phyloP scores from a whole-genome alignment of 2,797 vertebrate genomes.

The Hydrocynus forskahlii region DNA sequence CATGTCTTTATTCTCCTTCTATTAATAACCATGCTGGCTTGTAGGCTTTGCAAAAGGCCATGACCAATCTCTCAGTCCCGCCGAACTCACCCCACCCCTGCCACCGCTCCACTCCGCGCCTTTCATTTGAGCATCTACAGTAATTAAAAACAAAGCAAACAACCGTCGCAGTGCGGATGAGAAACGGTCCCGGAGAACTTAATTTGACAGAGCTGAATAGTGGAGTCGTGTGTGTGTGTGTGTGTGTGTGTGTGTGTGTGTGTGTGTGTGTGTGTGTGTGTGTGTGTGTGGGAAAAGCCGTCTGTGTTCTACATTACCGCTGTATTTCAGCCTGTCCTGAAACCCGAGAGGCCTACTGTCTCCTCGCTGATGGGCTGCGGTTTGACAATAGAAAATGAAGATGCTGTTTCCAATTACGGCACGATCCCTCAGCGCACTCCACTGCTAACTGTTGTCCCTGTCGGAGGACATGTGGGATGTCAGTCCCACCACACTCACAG shows the following conservation, averaged over 20 bases:
- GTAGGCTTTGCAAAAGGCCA: constrained; percentile 63
- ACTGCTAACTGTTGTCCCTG: not conserved
- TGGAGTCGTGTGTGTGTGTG: constrained; percentile 26
- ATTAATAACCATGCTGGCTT: constrained; percentile 71
- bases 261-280: constrained; percentile 3
- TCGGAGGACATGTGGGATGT: not conserved
- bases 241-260: constrained; percentile 16
- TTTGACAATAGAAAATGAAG: constrained; percentile 5
- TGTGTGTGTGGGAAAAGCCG: not conserved
- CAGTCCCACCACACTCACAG: not conserved
- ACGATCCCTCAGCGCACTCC: not conserved
- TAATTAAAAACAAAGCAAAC: constrained; percentile 57
- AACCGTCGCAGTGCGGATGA: constrained; percentile 27
- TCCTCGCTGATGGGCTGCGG: constrained; percentile 3
- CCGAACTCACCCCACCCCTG: constrained; percentile 10
- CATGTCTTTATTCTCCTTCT: constrained; percentile 75
- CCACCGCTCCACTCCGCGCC: constrained; percentile 44
- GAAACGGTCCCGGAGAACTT: constrained; percentile 17
- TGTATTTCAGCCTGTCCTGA: constrained; percentile 12
- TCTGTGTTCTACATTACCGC: constrained; percentile 19
- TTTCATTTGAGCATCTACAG: constrained; percentile 49
- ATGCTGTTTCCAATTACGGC: not conserved
- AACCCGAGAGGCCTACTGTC: constrained; percentile 8
- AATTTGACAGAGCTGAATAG: constrained; percentile 54
- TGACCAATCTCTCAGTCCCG: constrained; percentile 64